Percentiles rank a stretch among this genome's conserved stretches.
These are phyloP conservation scores for Atrina japonica DNA, from an alignment of 2,888 invertebrate genomes.

Conservation along the genomic window DNA sequence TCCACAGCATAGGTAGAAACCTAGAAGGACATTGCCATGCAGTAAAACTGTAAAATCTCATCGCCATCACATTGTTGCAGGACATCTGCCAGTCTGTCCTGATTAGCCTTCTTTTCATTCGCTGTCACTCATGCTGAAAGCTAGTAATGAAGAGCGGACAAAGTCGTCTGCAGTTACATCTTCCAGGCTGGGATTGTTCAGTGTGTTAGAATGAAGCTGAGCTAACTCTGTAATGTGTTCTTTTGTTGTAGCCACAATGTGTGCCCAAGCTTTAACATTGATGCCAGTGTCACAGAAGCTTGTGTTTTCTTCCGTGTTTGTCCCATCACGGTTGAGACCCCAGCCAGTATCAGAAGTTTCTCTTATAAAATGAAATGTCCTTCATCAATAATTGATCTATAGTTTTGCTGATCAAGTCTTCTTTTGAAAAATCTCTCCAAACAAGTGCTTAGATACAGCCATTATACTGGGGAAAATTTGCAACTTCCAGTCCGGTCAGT, in stretches of 20 bases:
- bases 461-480: conserved; percentile 9
- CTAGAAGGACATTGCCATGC: too few species aligned
- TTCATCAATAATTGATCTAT: conserved; percentile 34
- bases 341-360: background rate
- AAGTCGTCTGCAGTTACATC: too few species aligned
- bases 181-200: too few species aligned
- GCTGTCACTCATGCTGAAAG: too few species aligned
- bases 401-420: conserved; percentile 14
- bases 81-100: too few species aligned
- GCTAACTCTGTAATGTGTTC: conserved; percentile 2
- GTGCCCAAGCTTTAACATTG: conserved; percentile 3
- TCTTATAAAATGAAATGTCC: conserved; percentile 13
- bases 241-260: background rate
- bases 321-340: conserved; percentile 3
- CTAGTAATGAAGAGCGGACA: too few species aligned
- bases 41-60: too few species aligned
- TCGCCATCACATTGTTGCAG: too few species aligned
- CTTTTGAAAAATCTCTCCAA: conserved; percentile 9
- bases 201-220: background rate
- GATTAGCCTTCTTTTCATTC: too few species aligned
- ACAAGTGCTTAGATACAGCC: conserved; percentile 27
- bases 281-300: conserved; percentile 1
- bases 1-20: too few species aligned
- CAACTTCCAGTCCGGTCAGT: conserved; percentile 33
- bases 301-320: background rate